A percentile compares a stretch with the other conserved stretches of the same genome.
Evolutionary conservation across 1,140 invertebrate genomes (phyloP).

Genomic region (Drosophila dunni): DNA sequence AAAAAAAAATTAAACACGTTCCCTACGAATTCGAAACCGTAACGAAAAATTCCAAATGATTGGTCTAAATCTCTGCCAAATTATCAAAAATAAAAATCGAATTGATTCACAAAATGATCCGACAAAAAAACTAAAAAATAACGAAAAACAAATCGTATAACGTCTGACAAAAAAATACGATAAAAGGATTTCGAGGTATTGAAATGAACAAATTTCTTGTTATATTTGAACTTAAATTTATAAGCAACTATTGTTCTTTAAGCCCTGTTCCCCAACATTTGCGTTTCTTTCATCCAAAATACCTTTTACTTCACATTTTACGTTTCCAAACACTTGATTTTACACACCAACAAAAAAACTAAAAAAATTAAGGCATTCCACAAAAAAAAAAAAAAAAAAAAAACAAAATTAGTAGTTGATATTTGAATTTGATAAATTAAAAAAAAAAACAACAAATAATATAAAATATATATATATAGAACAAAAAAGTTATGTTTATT

Average conservation of each 20-base stretch:
- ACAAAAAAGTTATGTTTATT: constrained; percentile 53
- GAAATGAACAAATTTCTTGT: constrained; percentile 81
- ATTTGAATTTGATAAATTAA: constrained; percentile 48
- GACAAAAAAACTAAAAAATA: constrained; percentile 28
- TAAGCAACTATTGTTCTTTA: constrained; percentile 81
- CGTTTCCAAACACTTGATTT: constrained; percentile 51
- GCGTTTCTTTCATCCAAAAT: constrained; percentile 41
- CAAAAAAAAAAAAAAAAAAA: constrained; percentile 47
- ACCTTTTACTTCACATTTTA: constrained; percentile 58
- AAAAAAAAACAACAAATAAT: constrained; percentile 41
- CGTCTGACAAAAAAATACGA: constrained; percentile 52
- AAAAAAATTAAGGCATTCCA: constrained; percentile 44
- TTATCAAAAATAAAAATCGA: constrained; percentile 26
- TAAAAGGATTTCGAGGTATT: constrained; percentile 85
- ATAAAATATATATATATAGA: constrained; percentile 26
- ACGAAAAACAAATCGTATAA: constrained; percentile 58
- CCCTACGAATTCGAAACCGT: constrained; percentile 55
- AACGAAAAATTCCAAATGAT: constrained; percentile 63
- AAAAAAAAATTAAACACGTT: constrained; percentile 60
- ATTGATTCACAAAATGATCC: constrained; percentile 27
- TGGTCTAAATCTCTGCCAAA: constrained; percentile 61
- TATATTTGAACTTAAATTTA: constrained; percentile 81
- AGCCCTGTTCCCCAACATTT: constrained; percentile 56
- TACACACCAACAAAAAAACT: constrained; percentile 43
- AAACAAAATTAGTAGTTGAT: constrained; percentile 61